Base-by-base conservation (phyloP, 1,140 invertebrate genomes). In the Camponotus pennsylvanicus region DNA sequence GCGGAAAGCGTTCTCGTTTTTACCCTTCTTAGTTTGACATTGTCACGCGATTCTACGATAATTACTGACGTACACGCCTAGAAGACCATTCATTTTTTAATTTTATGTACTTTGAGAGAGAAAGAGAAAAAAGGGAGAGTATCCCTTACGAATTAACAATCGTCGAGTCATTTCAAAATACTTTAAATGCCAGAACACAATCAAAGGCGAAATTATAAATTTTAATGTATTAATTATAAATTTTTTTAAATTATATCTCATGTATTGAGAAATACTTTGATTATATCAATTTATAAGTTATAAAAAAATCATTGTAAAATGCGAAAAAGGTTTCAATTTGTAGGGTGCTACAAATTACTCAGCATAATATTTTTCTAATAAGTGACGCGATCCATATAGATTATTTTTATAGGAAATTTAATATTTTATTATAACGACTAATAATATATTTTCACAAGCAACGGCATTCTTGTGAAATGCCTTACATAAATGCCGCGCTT, bases 1-100 rank as follows among this genome's bases (percentile, higher is more conserved):
- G n/a, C 21, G 21, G 73, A 42, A 85, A 61, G 11, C 40, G 49
- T 79, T 67, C 37, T 45, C 7, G 34, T 69, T 49, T 80, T 15
- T 63, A 27, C 11, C 32, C 37, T 79, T 45, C 27, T 59, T 85
- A 85, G 57, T 76, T 80, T 85, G 21, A 59, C 76, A 15, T 80
- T 67, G 18, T 75, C 78, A 21, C 34, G n/a, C 34, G 15, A 61
- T 32, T 80, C 49, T 79, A 18, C 32, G 21, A 45, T n/a, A 83
- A 75, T 61, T 59, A 21, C 42, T 63, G 32, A 69, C 21, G 27
- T 42, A n/a, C 83, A 45, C n/a, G 11, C 32, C 59, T 52, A 37
- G 21, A 77, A 32, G 15, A 8, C 6, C 8, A 52, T 52, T 77
- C n/a, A 40, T 32, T 45, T 73, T 64, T 49, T 15, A 21, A 59